phyloP scores from a whole-genome alignment of 2,797 vertebrate species.

The Falco rusticolus region DNA sequence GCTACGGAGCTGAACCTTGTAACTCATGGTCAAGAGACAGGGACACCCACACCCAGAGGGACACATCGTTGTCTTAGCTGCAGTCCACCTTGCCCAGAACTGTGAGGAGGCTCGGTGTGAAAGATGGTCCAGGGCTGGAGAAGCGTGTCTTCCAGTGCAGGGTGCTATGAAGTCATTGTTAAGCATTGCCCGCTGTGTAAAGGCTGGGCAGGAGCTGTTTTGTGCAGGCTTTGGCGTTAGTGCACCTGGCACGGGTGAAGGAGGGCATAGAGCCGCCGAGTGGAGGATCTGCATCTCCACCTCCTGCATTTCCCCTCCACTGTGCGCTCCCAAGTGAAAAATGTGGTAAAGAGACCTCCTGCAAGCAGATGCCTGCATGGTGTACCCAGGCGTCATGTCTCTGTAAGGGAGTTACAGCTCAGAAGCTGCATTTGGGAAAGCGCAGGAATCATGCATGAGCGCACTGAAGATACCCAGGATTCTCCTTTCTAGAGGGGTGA shows the following conservation, averaged over 20 bases:
- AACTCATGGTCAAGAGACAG: fast-evolving
- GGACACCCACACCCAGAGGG: no score
- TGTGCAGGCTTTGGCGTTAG: not conserved
- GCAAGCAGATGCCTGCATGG: fast-evolving
- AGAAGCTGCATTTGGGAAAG: no score
- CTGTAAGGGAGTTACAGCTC: not conserved
- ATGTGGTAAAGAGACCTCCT: not conserved
- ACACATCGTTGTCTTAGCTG: not conserved
- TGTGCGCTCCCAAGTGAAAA: not conserved
- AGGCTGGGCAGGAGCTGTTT: not conserved
- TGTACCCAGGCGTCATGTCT: fast-evolving
- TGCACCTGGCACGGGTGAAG: not conserved
- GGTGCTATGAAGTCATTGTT: not conserved
- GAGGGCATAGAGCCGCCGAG: not conserved
- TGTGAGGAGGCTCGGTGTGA: not conserved
- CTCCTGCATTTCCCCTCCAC: not conserved
- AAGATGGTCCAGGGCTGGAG: not conserved
- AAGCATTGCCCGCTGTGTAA: not conserved
- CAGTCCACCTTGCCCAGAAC: not conserved
- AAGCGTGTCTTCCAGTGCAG: not conserved
- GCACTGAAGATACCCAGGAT: not conserved
- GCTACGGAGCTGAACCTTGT: not conserved
- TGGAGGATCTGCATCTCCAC: not conserved
- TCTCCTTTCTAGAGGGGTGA: not conserved
- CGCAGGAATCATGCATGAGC: not conserved